Evolutionary conservation across 2,888 invertebrate genomes (phyloP).

Genomic region (Heliconius aoede): DNA sequence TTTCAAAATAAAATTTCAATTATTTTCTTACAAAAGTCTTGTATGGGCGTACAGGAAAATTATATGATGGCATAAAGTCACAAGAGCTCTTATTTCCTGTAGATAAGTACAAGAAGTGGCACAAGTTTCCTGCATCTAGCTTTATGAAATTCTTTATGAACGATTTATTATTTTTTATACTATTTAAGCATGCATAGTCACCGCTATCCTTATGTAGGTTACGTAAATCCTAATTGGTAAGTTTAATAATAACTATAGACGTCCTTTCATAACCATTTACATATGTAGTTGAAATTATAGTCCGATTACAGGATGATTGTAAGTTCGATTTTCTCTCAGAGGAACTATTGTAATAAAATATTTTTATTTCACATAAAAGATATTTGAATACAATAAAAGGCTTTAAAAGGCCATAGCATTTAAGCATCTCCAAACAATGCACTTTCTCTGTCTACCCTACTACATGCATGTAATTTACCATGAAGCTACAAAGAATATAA

Average conservation of each 20-base stretch:
- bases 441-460: too few species aligned
- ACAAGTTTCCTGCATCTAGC: conserved; percentile 31
- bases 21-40: conserved; percentile 12
- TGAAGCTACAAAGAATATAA: too few species aligned
- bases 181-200: not conserved
- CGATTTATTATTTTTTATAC: conserved; percentile 10
- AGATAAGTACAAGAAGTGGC: conserved; percentile 40
- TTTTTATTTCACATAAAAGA: too few species aligned
- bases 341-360: too few species aligned
- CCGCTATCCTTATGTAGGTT: not conserved
- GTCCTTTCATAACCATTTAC: not conserved
- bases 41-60: conserved; percentile 31
- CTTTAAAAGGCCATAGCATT: too few species aligned
- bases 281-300: not conserved
- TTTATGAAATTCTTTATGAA: conserved; percentile 22
- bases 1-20: conserved; percentile 14
- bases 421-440: too few species aligned
- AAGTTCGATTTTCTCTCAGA: not conserved
- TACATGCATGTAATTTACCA: too few species aligned
- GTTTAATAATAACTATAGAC: not conserved
- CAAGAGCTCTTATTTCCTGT: conserved; percentile 43
- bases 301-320: not conserved
- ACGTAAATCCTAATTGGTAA: not conserved
- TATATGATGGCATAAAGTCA: conserved; percentile 41
- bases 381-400: too few species aligned